Evolutionary conservation across 2,113 vertebrate genomes (phyloP).

Genomic region (Atrichornis clamosus): DNA sequence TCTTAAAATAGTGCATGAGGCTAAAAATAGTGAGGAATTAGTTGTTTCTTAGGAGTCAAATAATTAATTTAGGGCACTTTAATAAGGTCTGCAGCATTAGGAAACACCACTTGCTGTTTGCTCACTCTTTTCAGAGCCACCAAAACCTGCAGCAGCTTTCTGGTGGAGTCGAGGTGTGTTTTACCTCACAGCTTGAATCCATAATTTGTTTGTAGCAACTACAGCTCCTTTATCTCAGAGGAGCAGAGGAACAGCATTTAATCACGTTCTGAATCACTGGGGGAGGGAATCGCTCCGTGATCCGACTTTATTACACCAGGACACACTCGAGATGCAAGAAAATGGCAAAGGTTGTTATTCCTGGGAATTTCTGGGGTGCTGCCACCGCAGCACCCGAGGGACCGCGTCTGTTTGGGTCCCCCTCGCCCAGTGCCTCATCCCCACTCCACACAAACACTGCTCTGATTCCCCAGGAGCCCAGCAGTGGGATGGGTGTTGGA

Average conservation of each 20-base stretch:
- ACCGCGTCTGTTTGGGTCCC: background rate
- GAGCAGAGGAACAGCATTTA: constrained; percentile 16
- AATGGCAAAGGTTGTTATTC: background rate
- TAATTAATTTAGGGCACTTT: background rate
- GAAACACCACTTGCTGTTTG: background rate
- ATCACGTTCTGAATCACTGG: constrained; percentile 44
- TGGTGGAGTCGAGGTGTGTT: background rate
- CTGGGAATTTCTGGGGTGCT: background rate
- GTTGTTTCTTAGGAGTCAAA: background rate
- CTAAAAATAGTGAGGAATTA: constrained; percentile 18
- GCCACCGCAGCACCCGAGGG: background rate
- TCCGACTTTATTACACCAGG: background rate
- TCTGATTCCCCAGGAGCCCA: background rate
- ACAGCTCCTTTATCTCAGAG: background rate
- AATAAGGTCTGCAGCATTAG: background rate
- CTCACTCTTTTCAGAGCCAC: background rate
- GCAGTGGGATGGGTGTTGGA: background rate
- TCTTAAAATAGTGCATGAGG: background rate
- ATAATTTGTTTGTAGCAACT: constrained; percentile 27
- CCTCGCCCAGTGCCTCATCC: background rate
- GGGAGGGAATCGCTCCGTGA: background rate
- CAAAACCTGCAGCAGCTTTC: background rate
- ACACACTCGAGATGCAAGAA: background rate
- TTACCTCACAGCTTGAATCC: constrained; percentile 3
- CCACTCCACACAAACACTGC: background rate